Percentiles rank a stretch among this genome's conserved stretches.
Evolutionary conservation across 2,113 vertebrate genomes (phyloP).

Genomic region (Gambusia holbrooki): DNA sequence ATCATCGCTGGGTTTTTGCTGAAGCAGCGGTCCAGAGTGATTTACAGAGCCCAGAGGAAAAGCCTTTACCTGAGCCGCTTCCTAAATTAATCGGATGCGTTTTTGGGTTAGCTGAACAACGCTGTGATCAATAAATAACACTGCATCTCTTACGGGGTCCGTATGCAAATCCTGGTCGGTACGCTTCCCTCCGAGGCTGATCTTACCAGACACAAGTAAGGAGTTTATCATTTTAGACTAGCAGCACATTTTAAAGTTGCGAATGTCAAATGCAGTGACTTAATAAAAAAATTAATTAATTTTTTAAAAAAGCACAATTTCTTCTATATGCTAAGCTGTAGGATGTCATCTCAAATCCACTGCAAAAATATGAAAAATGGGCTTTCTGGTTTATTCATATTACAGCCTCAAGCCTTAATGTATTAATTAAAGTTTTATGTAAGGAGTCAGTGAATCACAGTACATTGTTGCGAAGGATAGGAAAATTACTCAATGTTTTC

Average conservation of each 20-base stretch:
- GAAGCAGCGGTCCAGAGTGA: background rate
- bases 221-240: too few relatives aligned
- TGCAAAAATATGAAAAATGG: too few relatives aligned
- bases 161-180: background rate
- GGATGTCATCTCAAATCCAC: too few relatives aligned
- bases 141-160: too few relatives aligned
- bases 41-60: background rate
- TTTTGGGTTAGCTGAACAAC: background rate
- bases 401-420: too few relatives aligned
- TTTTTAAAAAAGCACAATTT: too few relatives aligned
- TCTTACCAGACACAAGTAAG: background rate
- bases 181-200: background rate
- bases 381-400: too few relatives aligned
- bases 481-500: background rate
- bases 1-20: background rate
- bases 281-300: too few relatives aligned
- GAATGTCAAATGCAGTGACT: too few relatives aligned
- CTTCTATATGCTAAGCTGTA: too few relatives aligned
- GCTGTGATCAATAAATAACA: conserved; percentile 8
- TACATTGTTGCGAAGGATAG: background rate
- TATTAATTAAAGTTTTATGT: too few relatives aligned
- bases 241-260: too few relatives aligned
- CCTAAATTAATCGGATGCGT: background rate
- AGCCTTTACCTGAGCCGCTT: background rate
- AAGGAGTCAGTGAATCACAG: background rate